Evolutionary conservation across 1,140 invertebrate species (phyloP).

Genomic region (Diabrotica undecimpunctata): DNA sequence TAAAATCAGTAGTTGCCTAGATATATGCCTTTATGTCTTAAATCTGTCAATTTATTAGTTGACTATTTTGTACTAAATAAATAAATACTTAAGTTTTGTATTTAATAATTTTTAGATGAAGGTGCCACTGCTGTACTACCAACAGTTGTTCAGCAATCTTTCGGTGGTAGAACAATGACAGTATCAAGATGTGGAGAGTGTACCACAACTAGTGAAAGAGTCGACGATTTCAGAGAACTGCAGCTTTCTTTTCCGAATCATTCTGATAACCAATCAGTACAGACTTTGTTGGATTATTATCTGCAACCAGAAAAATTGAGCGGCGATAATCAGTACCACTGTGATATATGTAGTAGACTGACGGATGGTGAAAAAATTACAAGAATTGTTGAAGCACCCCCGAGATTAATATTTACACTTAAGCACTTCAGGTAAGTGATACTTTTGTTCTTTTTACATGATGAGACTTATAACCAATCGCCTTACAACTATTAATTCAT

Average conservation of each 20-base stretch:
- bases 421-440: slow-evolving; percentile 65
- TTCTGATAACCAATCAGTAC: slow-evolving; percentile 55
- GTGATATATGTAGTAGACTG: slow-evolving; percentile 68
- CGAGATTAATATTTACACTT: slow-evolving; percentile 73
- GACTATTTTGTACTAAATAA: no score
- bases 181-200: slow-evolving; percentile 70
- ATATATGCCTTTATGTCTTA: no score
- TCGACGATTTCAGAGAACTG: slow-evolving; percentile 75
- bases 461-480: no score
- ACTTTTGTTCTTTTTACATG: no score
- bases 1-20: no score
- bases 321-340: slow-evolving; percentile 79
- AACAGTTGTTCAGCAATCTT: slow-evolving; percentile 63
- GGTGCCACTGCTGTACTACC: slow-evolving; percentile 25
- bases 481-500: no score
- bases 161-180: slow-evolving; percentile 71
- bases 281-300: slow-evolving; percentile 71
- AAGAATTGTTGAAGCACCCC: slow-evolving; percentile 66
- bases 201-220: slow-evolving; percentile 63
- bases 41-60: no score
- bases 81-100: no score
- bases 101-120: background rate
- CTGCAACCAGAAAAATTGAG: slow-evolving; percentile 68
- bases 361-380: slow-evolving; percentile 74
- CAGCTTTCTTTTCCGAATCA: slow-evolving; percentile 74